These are phyloP conservation scores for Pungitius pungitius DNA, from an alignment of 2,113 vertebrate genomes.

Conservation along the genomic window DNA sequence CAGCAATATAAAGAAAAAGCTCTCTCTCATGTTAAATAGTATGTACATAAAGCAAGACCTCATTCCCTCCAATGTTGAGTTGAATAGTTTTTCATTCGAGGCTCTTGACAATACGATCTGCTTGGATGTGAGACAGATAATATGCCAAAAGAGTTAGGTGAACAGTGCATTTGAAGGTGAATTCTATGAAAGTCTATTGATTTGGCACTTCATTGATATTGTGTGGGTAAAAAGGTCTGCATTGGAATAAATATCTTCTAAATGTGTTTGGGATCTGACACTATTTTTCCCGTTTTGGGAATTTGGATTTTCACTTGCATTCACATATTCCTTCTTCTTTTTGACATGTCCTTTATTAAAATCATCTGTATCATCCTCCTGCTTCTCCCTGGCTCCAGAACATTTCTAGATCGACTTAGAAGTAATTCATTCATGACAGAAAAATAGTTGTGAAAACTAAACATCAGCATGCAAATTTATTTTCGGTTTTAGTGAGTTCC, in stretches of 20 bases:
- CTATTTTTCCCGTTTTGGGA: constrained; percentile 36
- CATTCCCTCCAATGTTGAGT: constrained; percentile 5
- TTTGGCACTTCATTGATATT: constrained; percentile 70
- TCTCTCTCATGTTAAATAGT: constrained; percentile 3
- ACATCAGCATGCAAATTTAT: constrained; percentile 40
- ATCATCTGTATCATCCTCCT: too few species aligned
- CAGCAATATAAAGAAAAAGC: constrained; percentile 10
- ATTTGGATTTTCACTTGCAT: too few species aligned
- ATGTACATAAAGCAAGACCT: neutral
- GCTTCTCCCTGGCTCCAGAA: too few species aligned
- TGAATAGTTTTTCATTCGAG: constrained; percentile 23
- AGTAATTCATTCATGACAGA: constrained; percentile 59
- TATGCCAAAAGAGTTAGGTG: constrained; percentile 53
- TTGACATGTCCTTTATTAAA: too few species aligned
- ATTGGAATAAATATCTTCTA: constrained; percentile 70
- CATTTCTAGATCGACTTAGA: constrained; percentile 59
- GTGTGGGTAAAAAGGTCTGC: constrained; percentile 55
- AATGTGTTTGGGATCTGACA: constrained; percentile 64
- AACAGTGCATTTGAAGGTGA: constrained; percentile 54
- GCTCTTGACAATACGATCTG: constrained; percentile 10
- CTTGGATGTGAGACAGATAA: constrained; percentile 35
- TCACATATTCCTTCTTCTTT: too few species aligned
- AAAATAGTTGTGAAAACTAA: constrained; percentile 61
- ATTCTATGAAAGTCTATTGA: constrained; percentile 73
- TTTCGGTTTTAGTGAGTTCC: neutral